These are phyloP conservation scores for Scortum barcoo DNA, from an alignment of 2,113 vertebrate species.

Conservation along the genomic window DNA sequence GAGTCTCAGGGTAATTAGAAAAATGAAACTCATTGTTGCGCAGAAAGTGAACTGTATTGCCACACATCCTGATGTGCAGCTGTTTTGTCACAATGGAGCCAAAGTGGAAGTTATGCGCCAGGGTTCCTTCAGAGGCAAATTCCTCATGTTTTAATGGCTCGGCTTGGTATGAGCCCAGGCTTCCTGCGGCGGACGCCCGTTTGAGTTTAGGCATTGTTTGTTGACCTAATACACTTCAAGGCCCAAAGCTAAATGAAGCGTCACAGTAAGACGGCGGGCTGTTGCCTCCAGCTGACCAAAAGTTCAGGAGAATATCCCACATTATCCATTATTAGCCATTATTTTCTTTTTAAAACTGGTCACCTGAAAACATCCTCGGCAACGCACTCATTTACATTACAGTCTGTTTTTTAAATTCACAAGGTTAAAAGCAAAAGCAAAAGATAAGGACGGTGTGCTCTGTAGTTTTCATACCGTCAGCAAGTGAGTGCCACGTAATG, in stretches of 20 bases:
- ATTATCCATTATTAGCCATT: too few species aligned
- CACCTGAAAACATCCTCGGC: too few species aligned
- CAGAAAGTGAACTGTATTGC: neutral
- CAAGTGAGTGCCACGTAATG: too few species aligned
- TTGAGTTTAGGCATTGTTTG: too few species aligned
- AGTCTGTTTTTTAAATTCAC: too few species aligned
- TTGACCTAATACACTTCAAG: neutral
- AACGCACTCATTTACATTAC: too few species aligned
- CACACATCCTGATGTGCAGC: neutral
- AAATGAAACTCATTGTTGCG: neutral
- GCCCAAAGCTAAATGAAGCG: neutral
- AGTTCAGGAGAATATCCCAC: neutral
- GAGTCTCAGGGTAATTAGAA: neutral
- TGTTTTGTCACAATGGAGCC: neutral
- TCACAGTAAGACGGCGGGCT: neutral
- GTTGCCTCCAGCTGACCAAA: neutral
- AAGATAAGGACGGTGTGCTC: too few species aligned
- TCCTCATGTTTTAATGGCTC: neutral
- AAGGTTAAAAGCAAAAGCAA: neutral
- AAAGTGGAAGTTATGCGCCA: neutral
- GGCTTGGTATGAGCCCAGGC: neutral
- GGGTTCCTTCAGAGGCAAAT: neutral
- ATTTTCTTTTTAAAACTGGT: neutral
- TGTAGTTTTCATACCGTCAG: too few species aligned
- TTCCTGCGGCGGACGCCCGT: accelerated